phyloP scores from a whole-genome alignment of 2,888 invertebrate genomes.

The Vesta saturnalis region DNA sequence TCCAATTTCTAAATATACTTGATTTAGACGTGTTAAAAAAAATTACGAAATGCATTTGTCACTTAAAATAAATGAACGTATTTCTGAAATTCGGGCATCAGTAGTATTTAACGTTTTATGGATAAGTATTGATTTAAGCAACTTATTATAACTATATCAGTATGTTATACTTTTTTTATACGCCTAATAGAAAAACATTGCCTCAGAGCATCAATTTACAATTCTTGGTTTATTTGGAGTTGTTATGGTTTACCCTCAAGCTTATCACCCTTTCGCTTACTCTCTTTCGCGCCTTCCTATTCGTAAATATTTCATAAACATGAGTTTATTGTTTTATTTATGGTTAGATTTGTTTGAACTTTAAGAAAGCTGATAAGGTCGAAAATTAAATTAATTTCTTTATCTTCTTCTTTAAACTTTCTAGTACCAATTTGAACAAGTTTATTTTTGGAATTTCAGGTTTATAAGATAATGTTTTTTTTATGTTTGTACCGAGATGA shows the following conservation, averaged over 20 bases:
- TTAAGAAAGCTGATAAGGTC: constrained; percentile 4
- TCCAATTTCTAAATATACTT: constrained; percentile 1
- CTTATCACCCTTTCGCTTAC: constrained; percentile 32
- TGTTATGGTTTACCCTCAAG: constrained; percentile 33
- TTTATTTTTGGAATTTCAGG: background rate
- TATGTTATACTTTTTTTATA: constrained; percentile 10
- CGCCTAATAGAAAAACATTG: constrained; percentile 20
- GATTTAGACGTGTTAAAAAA: background rate
- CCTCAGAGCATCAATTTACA: constrained; percentile 31
- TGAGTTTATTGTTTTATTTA: constrained; percentile 27
- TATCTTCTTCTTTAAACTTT: background rate
- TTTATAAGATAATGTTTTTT: background rate
- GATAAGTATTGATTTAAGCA: too few relatives aligned
- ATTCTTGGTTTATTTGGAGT: constrained; percentile 35
- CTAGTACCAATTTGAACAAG: background rate
- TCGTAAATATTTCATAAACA: constrained; percentile 36
- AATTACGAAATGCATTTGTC: background rate
- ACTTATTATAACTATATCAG: constrained; percentile 20
- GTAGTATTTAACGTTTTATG: too few relatives aligned
- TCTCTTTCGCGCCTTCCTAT: constrained; percentile 28
- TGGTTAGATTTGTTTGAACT: constrained; percentile 19
- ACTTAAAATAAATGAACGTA: too few relatives aligned
- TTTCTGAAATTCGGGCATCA: too few relatives aligned
- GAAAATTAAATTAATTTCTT: constrained; percentile 6
- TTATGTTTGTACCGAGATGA: background rate